These are phyloP conservation scores for Tupiocoris notatus DNA, from an alignment of 2,888 invertebrate species.

Conservation along the genomic window DNA sequence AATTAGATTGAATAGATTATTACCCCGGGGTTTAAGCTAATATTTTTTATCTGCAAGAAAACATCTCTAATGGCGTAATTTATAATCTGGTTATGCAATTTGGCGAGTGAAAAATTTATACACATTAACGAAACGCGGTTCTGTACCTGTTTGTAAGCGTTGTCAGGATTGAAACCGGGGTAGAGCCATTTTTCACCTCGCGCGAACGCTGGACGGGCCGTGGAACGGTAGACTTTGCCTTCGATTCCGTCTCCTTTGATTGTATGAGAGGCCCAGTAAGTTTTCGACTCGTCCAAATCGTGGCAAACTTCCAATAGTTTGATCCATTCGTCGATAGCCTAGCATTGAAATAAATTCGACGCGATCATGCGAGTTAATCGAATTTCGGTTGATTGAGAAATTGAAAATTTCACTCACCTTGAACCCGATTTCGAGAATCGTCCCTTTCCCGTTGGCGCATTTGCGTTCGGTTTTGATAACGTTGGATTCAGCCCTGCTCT, in stretches of 20 bases:
- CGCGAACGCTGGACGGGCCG: conserved; percentile 46
- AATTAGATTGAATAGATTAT: no score
- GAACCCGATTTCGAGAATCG: conserved; percentile 44
- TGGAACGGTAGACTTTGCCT: conserved; percentile 44
- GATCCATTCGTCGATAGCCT: conserved; percentile 31
- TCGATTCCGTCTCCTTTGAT: conserved; percentile 46
- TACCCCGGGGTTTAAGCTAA: no score
- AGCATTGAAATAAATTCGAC: no score
- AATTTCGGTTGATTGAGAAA: neutral
- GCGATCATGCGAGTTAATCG: neutral
- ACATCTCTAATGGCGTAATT: no score
- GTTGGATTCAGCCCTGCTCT: conserved; percentile 25
- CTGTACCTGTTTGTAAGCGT: conserved; percentile 48
- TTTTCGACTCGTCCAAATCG: conserved; percentile 42
- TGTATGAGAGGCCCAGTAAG: conserved; percentile 47
- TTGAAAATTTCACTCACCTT: conserved; percentile 26
- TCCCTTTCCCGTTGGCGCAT: conserved; percentile 43
- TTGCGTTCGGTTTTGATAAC: conserved; percentile 33
- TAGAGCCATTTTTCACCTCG: conserved; percentile 47
- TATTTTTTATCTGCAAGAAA: no score
- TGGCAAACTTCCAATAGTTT: conserved; percentile 48
- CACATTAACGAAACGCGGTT: no score
- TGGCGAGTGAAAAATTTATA: no score
- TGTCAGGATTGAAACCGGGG: conserved; percentile 47
- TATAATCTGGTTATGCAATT: no score